These are phyloP conservation scores for Heterodera schachtii DNA, from an alignment of 1,140 invertebrate species.

Conservation along the genomic window DNA sequence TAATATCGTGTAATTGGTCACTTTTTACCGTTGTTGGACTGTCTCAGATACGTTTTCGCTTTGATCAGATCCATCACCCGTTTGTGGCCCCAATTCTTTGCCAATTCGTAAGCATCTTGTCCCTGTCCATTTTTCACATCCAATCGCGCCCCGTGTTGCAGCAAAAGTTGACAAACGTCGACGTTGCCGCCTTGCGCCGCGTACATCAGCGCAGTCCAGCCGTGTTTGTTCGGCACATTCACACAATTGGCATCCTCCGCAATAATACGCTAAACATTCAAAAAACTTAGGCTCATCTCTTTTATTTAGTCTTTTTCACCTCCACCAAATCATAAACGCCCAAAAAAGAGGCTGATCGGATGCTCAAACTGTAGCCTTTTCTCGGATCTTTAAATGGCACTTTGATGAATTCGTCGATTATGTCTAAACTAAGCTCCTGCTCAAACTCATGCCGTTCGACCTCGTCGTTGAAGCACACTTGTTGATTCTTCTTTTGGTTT, in stretches of 20 bases:
- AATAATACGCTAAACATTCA: conserved; percentile 25
- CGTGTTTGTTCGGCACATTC: conserved; percentile 7
- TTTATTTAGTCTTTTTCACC: background rate
- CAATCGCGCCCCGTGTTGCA: background rate
- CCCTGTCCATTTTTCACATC: background rate
- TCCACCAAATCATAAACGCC: conserved; percentile 1
- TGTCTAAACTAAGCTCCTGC: background rate
- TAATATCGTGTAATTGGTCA: background rate
- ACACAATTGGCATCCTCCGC: conserved; percentile 17
- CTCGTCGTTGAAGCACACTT: no score
- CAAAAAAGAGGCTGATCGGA: background rate
- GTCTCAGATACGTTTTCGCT: background rate
- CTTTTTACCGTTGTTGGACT: background rate
- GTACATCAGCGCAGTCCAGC: conserved; percentile 28
- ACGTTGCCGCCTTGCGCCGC: conserved; percentile 19
- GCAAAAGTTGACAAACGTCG: conserved; percentile 6
- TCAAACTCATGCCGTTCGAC: background rate
- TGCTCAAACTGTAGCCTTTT: conserved; percentile 2
- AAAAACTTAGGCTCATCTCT: background rate
- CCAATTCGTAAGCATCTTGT: conserved; percentile 1
- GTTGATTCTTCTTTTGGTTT: no score
- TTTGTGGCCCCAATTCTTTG: conserved; percentile 13
- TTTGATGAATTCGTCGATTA: background rate
- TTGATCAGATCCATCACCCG: conserved; percentile 1
- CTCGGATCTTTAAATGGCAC: conserved; percentile 10